Evolutionary conservation across 2,888 invertebrate genomes (phyloP), one percentile per base, ranked within the genome.

Genomic region (Chorisops tibialis): DNA sequence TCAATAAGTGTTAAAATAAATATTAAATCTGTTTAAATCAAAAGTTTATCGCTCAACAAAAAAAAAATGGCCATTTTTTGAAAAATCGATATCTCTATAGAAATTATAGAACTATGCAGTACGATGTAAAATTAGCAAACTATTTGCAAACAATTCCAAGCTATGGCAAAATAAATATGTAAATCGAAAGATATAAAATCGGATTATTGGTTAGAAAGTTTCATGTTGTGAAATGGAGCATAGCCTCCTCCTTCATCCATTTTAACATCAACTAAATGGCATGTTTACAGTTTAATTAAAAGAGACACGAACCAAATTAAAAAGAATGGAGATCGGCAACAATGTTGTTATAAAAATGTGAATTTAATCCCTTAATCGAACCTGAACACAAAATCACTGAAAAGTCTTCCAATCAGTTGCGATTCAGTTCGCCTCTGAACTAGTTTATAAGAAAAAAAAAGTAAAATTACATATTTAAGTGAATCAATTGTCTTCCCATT

Each of bases 371-470:
- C 22, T 47, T n/a, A 7, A 21, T 18, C 3, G 7, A 47, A 21
- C 51, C 37, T 52, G 37, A 22, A 45, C 12, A 43, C 56, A 79
- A 80, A 80, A 80, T 79, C 80, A 75, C 76, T 74, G 71, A 75
- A 72, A 79, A 76, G 81, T 81, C 81, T 81, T 81, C 81, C 81
- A 79, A 68, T 21, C 47, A 61, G 24, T 48, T 49, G 49, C 14
- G 21, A 37, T 35, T 41, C 19, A 37, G 37, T 50, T 37, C 30
- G 52, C 21, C 24, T 49, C 58, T 65, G 49, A 35, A 59, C 39
- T 45, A 62, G 52, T 62, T 54, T 50, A 16, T 50, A 50, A 50
- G 30, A 22, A 16, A 50, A 30, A 35, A 6, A 16, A 35, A 22
- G 16, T 16, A 12, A 4, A 12, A 38, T 38, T 39, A n/a, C n/a